Base-by-base conservation (phyloP, 2,888 invertebrate species). In the Ectropis crepuscularia region DNA sequence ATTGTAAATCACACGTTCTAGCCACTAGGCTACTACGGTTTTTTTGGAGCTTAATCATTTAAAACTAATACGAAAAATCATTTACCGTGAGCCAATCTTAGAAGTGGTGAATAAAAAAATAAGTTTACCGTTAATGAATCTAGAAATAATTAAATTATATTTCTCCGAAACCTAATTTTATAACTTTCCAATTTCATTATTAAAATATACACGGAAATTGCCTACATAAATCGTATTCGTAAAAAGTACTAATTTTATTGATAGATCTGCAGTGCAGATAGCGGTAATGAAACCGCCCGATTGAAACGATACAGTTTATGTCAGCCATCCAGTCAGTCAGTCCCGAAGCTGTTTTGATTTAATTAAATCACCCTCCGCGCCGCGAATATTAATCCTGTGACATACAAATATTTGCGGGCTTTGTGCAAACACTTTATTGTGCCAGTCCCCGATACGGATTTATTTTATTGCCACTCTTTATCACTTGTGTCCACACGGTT, bases 391-490 rank as follows among this genome's bases (percentile, higher is more conserved):
- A 72, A 73, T 69, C 79, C 74, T 72, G 78, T 75, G 80, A 74
- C 76, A 76, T 70, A 75, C 85, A 87, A 89, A 90, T 89, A 89
- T 88, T 85, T 85, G 87, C 80, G 63, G 69, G 78, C 78, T 78
- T 80, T 84, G 79, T 82, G 80, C 81, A 87, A 88, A 89, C 85
- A 89, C 76, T 78, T 73, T 75, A 79, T 82, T 81, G 78, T 80
- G 75, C 71, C 74, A 74, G 74, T 73, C 83, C 87, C 85, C 80
- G 81, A 74, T 63, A 80, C 64, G 79, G 79, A 78, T 83, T 78
- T 87, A 87, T 88, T 81, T 89, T 89, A 88, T 88, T 87, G 83
- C 78, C 76, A 76, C 78, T 82, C 80, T 83, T 87, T 85, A 82
- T 83, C 82, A 81, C 76, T 80, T 77, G 70, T 66, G 73, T 77